These are phyloP conservation scores for Pelodiscus sinensis DNA, from an alignment of 2,113 vertebrate species.

Conservation along the genomic window DNA sequence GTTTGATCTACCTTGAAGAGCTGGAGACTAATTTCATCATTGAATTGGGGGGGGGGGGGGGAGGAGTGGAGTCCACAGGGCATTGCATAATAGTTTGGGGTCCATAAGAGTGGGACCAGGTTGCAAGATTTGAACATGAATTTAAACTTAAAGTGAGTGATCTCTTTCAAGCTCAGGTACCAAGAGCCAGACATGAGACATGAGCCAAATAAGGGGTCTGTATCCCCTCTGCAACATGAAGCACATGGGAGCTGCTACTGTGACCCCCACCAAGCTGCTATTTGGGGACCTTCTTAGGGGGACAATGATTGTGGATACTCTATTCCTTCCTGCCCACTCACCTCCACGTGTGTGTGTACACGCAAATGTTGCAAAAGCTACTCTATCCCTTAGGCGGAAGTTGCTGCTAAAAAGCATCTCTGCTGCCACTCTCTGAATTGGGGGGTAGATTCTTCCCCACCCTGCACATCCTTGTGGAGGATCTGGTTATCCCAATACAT, in stretches of 20 bases:
- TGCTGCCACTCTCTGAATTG: constrained; percentile 42
- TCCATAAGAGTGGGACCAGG: neutral
- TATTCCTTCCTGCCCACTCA: neutral
- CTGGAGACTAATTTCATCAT: fast-evolving
- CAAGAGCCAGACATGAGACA: neutral
- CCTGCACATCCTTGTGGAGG: neutral
- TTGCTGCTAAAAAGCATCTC: neutral
- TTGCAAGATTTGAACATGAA: neutral
- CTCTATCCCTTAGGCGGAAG: neutral
- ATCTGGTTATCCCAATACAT: constrained; percentile 28
- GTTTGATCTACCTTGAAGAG: neutral
- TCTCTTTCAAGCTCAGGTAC: neutral
- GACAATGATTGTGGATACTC: constrained; percentile 12
- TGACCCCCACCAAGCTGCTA: fast-evolving
- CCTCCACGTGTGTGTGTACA: neutral
- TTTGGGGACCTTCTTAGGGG: neutral
- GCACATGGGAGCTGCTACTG: fast-evolving
- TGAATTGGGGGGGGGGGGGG: neutral
- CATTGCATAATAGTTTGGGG: neutral
- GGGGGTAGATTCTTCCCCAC: constrained; percentile 39
- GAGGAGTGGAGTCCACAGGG: neutral
- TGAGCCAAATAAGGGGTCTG: neutral
- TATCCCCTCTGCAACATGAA: neutral
- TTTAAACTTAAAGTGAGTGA: neutral
- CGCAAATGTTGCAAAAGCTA: constrained; percentile 14